Percentiles rank a stretch among this genome's conserved stretches.
These are phyloP conservation scores for Zhuqinia jingwanae DNA, from an alignment of 2,888 invertebrate species.

Conservation along the genomic window DNA sequence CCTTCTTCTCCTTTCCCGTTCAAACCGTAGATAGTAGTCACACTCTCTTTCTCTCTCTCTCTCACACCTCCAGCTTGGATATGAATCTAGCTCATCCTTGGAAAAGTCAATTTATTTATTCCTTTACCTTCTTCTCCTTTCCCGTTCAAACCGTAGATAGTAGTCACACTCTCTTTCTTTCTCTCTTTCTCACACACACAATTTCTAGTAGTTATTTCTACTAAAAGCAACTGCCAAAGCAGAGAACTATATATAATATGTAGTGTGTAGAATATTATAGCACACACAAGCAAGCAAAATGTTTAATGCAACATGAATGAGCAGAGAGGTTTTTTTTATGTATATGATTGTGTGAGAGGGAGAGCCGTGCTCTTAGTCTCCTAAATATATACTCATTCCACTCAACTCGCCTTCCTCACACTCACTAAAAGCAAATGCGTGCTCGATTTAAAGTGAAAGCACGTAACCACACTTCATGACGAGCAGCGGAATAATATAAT, in stretches of 20 bases:
- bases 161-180: no score
- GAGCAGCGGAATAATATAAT: slow-evolving; percentile 19
- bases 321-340: no score
- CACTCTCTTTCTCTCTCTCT: not conserved
- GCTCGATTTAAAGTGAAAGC: slow-evolving; percentile 71
- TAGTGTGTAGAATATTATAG: slow-evolving; percentile 13
- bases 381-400: not conserved
- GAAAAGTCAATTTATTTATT: slow-evolving; percentile 72
- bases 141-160: not conserved
- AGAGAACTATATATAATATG: no score
- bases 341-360: slow-evolving; percentile 44
- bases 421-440: slow-evolving; percentile 69
- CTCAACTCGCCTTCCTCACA: slow-evolving; percentile 47
- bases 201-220: slow-evolving; percentile 26
- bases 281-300: slow-evolving; percentile 59
- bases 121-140: slow-evolving; percentile 51
- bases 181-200: not conserved
- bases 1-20: slow-evolving; percentile 26
- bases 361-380: not conserved
- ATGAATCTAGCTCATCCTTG: slow-evolving; percentile 68
- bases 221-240: slow-evolving; percentile 68
- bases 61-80: slow-evolving; percentile 39
- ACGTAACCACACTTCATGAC: slow-evolving; percentile 63
- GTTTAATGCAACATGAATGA: slow-evolving; percentile 71
- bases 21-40: no score